Percentiles rank a stretch among this genome's conserved stretches.
phyloP scores from a whole-genome alignment of 2,113 vertebrate species.

The Eulemur rufifrons region DNA sequence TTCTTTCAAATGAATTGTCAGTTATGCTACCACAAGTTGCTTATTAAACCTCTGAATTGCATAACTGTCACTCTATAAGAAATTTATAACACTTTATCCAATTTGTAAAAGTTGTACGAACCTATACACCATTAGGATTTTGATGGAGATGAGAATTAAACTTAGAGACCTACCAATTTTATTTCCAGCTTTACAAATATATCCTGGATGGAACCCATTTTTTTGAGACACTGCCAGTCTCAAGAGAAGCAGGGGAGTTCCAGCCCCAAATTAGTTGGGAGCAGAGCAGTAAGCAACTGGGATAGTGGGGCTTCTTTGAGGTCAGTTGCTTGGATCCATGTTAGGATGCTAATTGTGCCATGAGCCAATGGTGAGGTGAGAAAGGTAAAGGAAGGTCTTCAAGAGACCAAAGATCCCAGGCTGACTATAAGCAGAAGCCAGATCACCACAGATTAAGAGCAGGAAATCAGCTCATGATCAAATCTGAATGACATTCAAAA shows the following conservation, averaged over 20 bases:
- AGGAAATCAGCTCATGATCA: neutral
- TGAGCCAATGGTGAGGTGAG: neutral
- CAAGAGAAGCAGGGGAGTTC: neutral
- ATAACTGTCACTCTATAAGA: neutral
- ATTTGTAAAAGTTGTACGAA: neutral
- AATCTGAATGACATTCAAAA: neutral
- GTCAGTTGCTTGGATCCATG: neutral
- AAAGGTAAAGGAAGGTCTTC: neutral
- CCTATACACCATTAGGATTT: neutral
- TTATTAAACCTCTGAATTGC: neutral
- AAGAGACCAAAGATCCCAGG: neutral
- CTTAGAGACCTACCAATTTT: conserved; percentile 8
- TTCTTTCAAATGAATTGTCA: neutral
- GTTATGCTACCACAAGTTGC: neutral
- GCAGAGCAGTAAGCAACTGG: neutral
- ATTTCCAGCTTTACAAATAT: conserved; percentile 23
- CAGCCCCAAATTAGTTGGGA: neutral
- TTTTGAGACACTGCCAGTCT: neutral
- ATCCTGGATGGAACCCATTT: neutral
- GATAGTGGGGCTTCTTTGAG: neutral
- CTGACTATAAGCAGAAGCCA: neutral
- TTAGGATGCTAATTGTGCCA: neutral
- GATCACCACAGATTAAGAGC: neutral
- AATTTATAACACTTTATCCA: neutral
- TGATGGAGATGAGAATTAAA: neutral